Evolutionary conservation across 2,888 invertebrate genomes (phyloP), one percentile per base, ranked within the genome.

Genomic region (Taenaris catops): DNA sequence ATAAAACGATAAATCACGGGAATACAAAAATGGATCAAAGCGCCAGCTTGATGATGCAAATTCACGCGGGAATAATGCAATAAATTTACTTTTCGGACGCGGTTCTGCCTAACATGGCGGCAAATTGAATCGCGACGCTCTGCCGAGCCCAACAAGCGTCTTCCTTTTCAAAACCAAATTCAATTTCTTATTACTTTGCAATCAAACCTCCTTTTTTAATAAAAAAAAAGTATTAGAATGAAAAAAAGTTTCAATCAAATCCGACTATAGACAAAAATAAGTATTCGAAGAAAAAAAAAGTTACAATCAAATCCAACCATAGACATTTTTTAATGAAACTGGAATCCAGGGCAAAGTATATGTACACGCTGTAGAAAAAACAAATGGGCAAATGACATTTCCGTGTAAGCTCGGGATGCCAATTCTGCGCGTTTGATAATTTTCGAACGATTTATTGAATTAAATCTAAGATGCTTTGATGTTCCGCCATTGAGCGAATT

Each of bases 401-500:
- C 58, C 67, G 46, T 72, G 72, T 71, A 57, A 55, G 46, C 48
- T 43, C 51, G 53, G 51, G 60, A 58, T 61, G 63, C 60, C 67
- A 69, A 76, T 68, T 70, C 65, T 51, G 72, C 73, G 63, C 67
- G 63, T 69, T 67, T 60, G 57, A 63, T 73, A 72, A 78, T 70
- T 70, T 69, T 68, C 64, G 49, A 58, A 58, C 73, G 65, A 68
- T 69, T 75, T 71, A 76, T 65, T 63, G 66, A 68, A 72, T 79
- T 74, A 71, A 72, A 70, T 64, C 63, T 51, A 57, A 67, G 67
- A 70, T 62, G 58, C 74, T 78, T 80, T 80, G 79, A 79, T 74
- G 72, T 71, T 55, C 55, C 55, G 65, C 59, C 64, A 73, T 68
- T 60, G 67, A 70, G 68, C 53, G 63, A 62, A 58, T 61, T 46